A percentile compares a stretch with the other conserved stretches of the same genome.
Conservation (phyloP, 2,113 vertebrate species). For the Nymphicus hollandicus region DNA sequence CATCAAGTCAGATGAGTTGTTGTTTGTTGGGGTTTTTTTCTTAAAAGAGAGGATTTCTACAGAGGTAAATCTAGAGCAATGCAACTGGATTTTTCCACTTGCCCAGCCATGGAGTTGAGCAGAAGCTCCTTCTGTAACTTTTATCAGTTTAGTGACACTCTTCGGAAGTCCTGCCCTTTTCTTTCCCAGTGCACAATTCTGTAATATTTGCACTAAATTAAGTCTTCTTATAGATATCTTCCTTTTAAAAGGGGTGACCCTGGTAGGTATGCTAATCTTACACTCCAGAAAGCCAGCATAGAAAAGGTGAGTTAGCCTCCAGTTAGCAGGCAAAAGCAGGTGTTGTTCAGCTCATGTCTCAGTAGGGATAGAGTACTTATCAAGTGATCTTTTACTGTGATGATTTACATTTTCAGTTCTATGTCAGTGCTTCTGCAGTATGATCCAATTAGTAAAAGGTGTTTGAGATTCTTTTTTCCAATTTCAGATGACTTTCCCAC, state of each 20-base stretch:
- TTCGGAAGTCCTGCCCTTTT: neutral
- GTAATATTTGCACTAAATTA: neutral
- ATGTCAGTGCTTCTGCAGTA: neutral
- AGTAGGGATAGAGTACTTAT: neutral
- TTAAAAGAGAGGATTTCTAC: neutral
- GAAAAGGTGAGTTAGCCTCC: neutral
- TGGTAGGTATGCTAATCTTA: neutral
- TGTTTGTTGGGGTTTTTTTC: neutral
- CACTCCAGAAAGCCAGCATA: neutral
- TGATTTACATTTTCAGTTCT: neutral
- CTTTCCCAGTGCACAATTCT: neutral
- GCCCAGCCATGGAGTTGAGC: neutral
- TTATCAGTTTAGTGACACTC: neutral
- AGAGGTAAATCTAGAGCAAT: neutral
- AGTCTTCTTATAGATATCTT: neutral
- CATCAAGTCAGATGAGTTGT: neutral
- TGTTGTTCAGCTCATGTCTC: neutral
- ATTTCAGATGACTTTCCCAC: neutral
- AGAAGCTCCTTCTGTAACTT: neutral
- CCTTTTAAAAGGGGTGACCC: neutral
- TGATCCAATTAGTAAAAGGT: neutral
- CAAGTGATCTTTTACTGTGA: neutral
- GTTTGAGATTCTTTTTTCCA: neutral
- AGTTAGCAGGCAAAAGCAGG: neutral
- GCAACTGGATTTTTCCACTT: neutral